A percentile compares a stretch with the other conserved stretches of the same genome.
Evolutionary conservation across 2,888 invertebrate species (phyloP).

Genomic region (Macaria notata): DNA sequence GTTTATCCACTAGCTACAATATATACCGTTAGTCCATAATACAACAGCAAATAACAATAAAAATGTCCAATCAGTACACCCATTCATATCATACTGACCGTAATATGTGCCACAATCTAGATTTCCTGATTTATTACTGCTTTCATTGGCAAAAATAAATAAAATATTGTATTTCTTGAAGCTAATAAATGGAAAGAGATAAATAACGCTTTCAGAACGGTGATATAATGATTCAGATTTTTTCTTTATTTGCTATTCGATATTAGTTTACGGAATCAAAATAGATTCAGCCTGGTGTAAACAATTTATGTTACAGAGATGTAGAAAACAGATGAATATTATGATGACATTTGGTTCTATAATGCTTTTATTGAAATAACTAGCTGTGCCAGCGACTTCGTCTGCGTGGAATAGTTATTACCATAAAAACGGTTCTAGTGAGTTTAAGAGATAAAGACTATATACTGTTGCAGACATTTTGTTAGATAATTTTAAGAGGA

Average conservation of each 20-base stretch:
- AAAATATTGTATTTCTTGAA: conserved; percentile 13
- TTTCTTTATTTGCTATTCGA: conserved; percentile 2
- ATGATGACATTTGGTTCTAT: too few relatives aligned
- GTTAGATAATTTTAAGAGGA: too few relatives aligned
- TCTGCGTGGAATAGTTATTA: too few relatives aligned
- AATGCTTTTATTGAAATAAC: too few relatives aligned
- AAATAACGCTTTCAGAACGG: conserved; percentile 8
- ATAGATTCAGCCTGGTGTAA: too few relatives aligned
- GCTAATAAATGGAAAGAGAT: conserved; percentile 7
- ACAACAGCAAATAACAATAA: neutral
- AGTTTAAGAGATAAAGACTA: too few relatives aligned
- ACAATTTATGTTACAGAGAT: neutral
- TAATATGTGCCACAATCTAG: conserved; percentile 17
- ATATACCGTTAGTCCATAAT: too few relatives aligned
- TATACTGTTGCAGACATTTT: too few relatives aligned
- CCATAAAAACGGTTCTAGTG: too few relatives aligned
- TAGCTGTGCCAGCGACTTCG: too few relatives aligned
- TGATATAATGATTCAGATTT: conserved; percentile 6
- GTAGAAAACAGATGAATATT: neutral
- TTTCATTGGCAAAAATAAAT: conserved; percentile 11
- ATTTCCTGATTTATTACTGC: conserved; percentile 16
- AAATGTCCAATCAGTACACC: conserved; percentile 9
- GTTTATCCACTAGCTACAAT: too few relatives aligned
- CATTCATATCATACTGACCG: conserved; percentile 3
- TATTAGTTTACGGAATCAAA: neutral